Base-by-base conservation (phyloP, 2,888 invertebrate genomes). In the Colletes collaris region DNA sequence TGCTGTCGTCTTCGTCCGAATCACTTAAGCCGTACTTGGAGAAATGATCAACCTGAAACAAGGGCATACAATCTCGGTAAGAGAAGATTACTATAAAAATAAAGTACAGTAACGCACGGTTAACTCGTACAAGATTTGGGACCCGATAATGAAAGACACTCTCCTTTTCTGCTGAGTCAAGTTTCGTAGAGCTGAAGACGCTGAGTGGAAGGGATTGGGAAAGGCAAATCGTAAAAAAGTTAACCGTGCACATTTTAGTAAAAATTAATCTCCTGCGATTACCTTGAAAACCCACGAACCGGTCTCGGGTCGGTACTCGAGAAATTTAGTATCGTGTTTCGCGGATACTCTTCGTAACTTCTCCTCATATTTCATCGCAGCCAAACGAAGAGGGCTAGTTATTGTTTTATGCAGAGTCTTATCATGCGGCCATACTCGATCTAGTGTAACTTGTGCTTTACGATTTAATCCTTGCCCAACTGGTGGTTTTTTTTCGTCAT, bases 261-360 rank as follows among this genome's bases (percentile, higher is more conserved):
- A 27, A 27, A 27, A 27, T 8, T 46, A 46, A 8, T 46, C 8
- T 46, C 10, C 8, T 8, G 8, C 11, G 27, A 40, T 67, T 86
- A 97, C 97, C 92, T 97, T 95, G 93, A 99, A 99, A 66, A 99
- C 98, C 99, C 99, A 99, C 70, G 98, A 98, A 37, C 99, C 99
- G 2, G 98, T 98, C 92, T 97, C 97, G 0, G 99, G 97, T 0
- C 98, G 95, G 93, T 99, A 99, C 91, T 99, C 99, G 5, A 98
- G 95, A 92, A 99, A 99, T 69, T 96, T 96, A 0, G 98, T 98
- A 81, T 96, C 97, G 93, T 98, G 97, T 87, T 97, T 97, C 81
- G 96, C 96, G 76, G 98, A 97, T 0, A 97, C 96, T 46, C 96
- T 95, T 16, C 98, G 96, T 73, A 99, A 93, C 91, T 97, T 97